These are phyloP conservation scores for Oncorhynchus gorbuscha DNA, from an alignment of 2,113 vertebrate genomes.

Conservation along the genomic window DNA sequence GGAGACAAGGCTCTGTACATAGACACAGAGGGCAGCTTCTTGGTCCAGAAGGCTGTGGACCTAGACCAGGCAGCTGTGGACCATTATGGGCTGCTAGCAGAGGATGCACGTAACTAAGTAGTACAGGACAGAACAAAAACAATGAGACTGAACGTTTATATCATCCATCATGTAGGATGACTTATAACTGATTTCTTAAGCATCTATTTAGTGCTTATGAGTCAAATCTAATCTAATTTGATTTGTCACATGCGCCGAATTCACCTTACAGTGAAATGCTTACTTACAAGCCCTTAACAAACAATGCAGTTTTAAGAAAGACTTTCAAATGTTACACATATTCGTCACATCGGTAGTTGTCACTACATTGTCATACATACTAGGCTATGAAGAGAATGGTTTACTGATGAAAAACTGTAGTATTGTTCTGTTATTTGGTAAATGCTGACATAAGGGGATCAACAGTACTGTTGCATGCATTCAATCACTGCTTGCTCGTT, in stretches of 20 bases:
- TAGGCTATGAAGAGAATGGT: neutral
- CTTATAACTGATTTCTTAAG: neutral
- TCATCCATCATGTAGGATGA: neutral
- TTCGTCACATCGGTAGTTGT: no score
- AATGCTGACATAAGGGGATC: no score
- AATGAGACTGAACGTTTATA: neutral
- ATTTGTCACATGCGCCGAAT: no score
- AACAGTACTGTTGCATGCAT: neutral
- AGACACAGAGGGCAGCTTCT: conserved; percentile 90
- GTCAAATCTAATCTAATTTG: no score
- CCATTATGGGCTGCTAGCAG: conserved; percentile 81
- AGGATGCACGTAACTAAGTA: conserved; percentile 71
- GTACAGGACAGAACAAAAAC: neutral
- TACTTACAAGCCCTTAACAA: no score
- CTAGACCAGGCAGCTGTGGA: conserved; percentile 82
- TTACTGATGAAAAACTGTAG: neutral
- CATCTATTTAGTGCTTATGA: no score
- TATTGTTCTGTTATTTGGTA: neutral
- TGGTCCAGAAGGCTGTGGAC: conserved; percentile 83
- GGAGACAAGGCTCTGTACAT: conserved; percentile 86
- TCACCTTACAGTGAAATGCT: no score
- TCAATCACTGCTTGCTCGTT: neutral
- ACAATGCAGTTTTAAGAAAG: no score
- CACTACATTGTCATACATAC: neutral
- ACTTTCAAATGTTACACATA: no score